These are phyloP conservation scores for Odocoileus virginianus DNA, from an alignment of 2,113 vertebrate genomes.

Conservation along the genomic window DNA sequence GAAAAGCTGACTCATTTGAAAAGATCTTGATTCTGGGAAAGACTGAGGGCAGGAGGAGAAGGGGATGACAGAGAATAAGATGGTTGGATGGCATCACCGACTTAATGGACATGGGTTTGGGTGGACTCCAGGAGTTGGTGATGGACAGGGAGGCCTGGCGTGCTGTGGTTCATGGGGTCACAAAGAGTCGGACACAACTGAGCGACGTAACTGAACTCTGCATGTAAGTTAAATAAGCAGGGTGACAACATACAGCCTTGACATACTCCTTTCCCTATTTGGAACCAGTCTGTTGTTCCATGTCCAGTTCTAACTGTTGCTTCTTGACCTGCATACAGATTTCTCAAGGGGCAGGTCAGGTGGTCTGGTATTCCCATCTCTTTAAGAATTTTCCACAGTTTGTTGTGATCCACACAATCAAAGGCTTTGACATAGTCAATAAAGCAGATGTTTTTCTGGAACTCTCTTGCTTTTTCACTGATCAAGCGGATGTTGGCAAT, in stretches of 20 bases:
- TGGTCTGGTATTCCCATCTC: neutral
- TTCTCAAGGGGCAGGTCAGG: neutral
- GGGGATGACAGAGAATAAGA: too few relatives aligned
- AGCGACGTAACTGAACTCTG: neutral
- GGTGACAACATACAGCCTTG: neutral
- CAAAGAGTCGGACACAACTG: too few relatives aligned
- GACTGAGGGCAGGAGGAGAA: too few relatives aligned
- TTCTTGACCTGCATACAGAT: neutral
- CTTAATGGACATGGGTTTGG: too few relatives aligned
- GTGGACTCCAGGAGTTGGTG: too few relatives aligned
- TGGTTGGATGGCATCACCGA: too few relatives aligned
- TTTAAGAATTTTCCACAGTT: neutral
- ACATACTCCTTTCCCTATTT: neutral
- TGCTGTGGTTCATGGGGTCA: too few relatives aligned
- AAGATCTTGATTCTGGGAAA: too few relatives aligned
- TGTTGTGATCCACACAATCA: neutral
- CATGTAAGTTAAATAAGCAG: neutral
- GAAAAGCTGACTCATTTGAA: too few relatives aligned
- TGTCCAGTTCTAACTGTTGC: neutral
- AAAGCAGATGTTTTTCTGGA: neutral
- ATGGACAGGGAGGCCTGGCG: too few relatives aligned
- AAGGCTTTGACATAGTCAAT: neutral
- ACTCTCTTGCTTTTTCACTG: neutral
- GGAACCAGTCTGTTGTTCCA: neutral
- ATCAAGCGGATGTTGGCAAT: neutral